Evolutionary conservation across 2,888 invertebrate genomes (phyloP), one percentile per base, ranked within the genome.

Genomic region (Chrysodeixis includens): DNA sequence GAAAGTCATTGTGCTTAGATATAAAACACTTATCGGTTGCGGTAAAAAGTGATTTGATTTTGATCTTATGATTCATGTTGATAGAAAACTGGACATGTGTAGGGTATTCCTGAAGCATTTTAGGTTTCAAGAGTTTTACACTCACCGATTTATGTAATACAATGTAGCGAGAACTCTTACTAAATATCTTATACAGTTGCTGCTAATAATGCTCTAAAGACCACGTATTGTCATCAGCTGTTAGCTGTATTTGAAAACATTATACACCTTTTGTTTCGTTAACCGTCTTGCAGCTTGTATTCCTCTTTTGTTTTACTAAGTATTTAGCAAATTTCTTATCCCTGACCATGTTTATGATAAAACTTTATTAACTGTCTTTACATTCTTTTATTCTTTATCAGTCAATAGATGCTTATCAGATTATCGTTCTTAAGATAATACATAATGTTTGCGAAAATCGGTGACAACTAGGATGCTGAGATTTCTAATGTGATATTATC

Each of bases 221-320:
- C n/a, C 1, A 20, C 20, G 46, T 49, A 20, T 49, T 20, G 20
- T 20, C 35, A 35, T 35, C 35, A 4, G 10, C 18, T 18, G 18
- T 16, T 46, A 18, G 58, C 66, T 53, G 26, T 53, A 30, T 53
- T 53, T 53, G n/a, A 53, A 53, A 53, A 53, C 53, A 53, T 52
- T 76, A 67, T 63, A 56, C 66, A 30, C 14, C 53, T 22, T 53
- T 53, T 53, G 53, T 53, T 53, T 53, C 22, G 10, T 49, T 53
- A 30, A 12, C 20, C 14, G 53, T 53, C 46, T 9, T 20, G 18
- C 46, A 20, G 46, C 18, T 49, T 49, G 20, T 49, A 16, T 10
- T 49, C 46, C 46, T 18, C 46, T 49, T 49, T 49, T 49, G 46
- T 49, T 49, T 20, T 20, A 18, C 18, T 9, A 2, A 2, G 18